Conservation (phyloP, 1,140 invertebrate species). For the Lysiphlebus fabarum region DNA sequence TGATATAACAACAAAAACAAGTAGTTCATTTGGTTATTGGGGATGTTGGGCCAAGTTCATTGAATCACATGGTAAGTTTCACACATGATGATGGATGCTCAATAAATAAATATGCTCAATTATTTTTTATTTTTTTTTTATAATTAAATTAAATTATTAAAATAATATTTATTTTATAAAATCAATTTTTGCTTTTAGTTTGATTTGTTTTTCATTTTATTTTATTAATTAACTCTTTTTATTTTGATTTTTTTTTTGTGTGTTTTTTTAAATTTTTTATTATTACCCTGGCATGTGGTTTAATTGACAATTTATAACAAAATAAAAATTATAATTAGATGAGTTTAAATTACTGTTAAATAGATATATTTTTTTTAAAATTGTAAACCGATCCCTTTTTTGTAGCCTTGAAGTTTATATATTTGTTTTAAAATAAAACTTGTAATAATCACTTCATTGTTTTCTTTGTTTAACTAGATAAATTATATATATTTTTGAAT, state of each 20-base stretch:
- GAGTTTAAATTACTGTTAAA: background rate
- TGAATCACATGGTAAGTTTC: slow-evolving; percentile 53
- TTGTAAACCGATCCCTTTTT: slow-evolving; percentile 1
- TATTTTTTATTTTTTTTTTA: slow-evolving; percentile 10
- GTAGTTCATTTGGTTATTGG: slow-evolving; percentile 46
- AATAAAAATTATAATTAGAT: background rate
- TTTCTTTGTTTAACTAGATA: background rate
- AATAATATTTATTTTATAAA: background rate
- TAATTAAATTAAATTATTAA: background rate
- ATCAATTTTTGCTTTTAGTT: too few species aligned
- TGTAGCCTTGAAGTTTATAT: slow-evolving; percentile 7
- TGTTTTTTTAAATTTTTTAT: background rate
- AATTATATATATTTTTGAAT: too few species aligned
- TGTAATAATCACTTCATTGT: background rate
- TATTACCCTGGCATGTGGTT: slow-evolving; percentile 23
- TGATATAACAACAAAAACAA: slow-evolving; percentile 13
- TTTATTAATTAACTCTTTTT: slow-evolving; percentile 10
- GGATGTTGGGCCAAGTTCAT: slow-evolving; percentile 55
- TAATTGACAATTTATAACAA: background rate
- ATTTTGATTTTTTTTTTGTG: slow-evolving; percentile 17
- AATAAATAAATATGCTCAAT: background rate
- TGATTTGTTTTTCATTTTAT: background rate
- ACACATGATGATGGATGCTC: slow-evolving; percentile 22
- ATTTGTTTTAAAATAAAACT: slow-evolving; percentile 8
- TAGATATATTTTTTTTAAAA: background rate